Evolutionary conservation across 92 coral and sea anemone species (phyloP).

Genomic region (Palythoa heliodiscus): DNA sequence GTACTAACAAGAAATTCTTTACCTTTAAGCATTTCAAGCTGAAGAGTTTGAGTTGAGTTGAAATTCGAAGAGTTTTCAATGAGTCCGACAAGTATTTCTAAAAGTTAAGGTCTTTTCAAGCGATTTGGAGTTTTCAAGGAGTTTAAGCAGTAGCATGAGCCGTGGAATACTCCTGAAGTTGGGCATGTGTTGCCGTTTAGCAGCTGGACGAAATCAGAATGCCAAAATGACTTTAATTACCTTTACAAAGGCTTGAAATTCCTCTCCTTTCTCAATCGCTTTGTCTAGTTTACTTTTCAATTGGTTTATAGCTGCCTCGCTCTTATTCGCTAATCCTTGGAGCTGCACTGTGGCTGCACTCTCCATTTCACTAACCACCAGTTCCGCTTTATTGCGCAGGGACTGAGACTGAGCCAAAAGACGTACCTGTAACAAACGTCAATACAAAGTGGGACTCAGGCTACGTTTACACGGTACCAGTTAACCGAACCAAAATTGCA

Average conservation of each 20-base stretch:
- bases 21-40: too few species aligned
- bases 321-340: constrained; percentile 93
- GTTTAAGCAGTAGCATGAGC: too few species aligned
- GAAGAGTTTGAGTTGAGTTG: too few species aligned
- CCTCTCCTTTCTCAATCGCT: constrained; percentile 81
- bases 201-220: neutral
- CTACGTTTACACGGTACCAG: too few species aligned
- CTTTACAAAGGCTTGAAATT: constrained; percentile 83
- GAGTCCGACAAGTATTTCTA: too few species aligned
- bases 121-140: too few species aligned
- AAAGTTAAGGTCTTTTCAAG: too few species aligned
- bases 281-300: constrained; percentile 69
- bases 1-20: too few species aligned
- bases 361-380: constrained; percentile 94
- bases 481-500: too few species aligned
- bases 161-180: neutral
- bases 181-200: neutral
- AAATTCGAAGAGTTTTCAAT: too few species aligned
- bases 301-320: constrained; percentile 81
- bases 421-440: constrained; percentile 50
- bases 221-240: constrained; percentile 38
- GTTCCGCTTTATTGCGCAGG: constrained; percentile 91
- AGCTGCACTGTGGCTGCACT: constrained; percentile 93
- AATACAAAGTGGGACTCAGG: too few species aligned
- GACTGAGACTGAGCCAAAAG: constrained; percentile 76